A percentile compares a stretch with the other conserved stretches of the same genome.
Evolutionary conservation across 2,888 invertebrate species (phyloP).

Genomic region (Rhamnusium bicolor): DNA sequence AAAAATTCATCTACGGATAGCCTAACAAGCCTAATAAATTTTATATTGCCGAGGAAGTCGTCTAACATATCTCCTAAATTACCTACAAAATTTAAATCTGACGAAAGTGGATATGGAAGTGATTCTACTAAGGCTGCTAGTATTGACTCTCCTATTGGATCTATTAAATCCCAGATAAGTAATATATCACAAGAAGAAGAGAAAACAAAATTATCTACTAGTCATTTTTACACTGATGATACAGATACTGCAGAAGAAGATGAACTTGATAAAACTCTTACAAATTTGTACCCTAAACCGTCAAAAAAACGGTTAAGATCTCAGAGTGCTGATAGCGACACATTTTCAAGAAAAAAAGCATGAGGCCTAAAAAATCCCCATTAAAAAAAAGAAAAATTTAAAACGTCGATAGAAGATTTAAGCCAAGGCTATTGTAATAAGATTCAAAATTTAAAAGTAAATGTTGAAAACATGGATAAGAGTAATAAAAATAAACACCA

Average conservation of each 20-base stretch:
- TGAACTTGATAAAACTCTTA: slow-evolving; percentile 31
- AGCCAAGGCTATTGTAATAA: slow-evolving; percentile 58
- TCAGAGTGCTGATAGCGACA: slow-evolving; percentile 45
- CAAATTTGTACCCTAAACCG: slow-evolving; percentile 40
- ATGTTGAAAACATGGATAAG: slow-evolving; percentile 20
- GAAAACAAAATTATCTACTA: slow-evolving; percentile 34
- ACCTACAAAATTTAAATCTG: slow-evolving; percentile 63
- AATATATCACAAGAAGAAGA: slow-evolving; percentile 41
- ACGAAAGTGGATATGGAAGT: slow-evolving; percentile 77
- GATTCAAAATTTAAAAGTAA: slow-evolving; percentile 55
- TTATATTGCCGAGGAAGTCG: slow-evolving; percentile 62
- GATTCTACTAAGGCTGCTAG: slow-evolving; percentile 74
- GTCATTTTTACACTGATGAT: slow-evolving; percentile 53
- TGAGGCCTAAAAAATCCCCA: slow-evolving; percentile 50
- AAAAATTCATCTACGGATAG: slow-evolving; percentile 65
- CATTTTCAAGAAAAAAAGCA: slow-evolving; percentile 46
- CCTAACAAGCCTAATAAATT: slow-evolving; percentile 64
- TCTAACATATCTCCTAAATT: slow-evolving; percentile 59
- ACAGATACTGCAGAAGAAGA: slow-evolving; percentile 64
- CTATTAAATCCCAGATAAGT: slow-evolving; percentile 61
- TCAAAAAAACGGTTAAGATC: slow-evolving; percentile 56
- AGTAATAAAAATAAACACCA: slow-evolving; percentile 10
- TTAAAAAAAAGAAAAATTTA: slow-evolving; percentile 47
- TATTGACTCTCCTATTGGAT: slow-evolving; percentile 73
- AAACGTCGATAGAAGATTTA: slow-evolving; percentile 55